Evolutionary conservation across 2,797 vertebrate genomes (phyloP).

Genomic region (Basileuterus tristriatus): DNA sequence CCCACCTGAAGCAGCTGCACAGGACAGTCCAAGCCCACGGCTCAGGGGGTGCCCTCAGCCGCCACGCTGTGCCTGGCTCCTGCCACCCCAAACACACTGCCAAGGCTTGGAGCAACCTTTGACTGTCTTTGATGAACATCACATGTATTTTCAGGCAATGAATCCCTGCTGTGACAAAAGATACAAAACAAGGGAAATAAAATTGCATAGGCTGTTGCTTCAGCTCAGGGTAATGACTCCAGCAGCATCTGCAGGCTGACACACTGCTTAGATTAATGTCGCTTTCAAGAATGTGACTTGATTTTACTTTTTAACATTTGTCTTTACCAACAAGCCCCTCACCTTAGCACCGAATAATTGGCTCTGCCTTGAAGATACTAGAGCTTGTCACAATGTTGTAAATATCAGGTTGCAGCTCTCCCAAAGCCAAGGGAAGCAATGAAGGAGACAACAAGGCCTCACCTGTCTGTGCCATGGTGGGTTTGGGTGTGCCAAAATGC

Average conservation of each 20-base stretch:
- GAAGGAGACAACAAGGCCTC: fast-evolving
- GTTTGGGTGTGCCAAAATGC: not conserved
- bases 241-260: not conserved
- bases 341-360: slow-evolving; percentile 12
- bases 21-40: fast-evolving
- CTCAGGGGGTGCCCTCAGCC: fast-evolving
- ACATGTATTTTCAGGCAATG: not conserved
- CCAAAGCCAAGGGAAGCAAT: not conserved
- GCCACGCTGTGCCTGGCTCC: fast-evolving
- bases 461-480: fast-evolving
- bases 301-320: slow-evolving; percentile 45
- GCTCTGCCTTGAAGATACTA: not conserved
- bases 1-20: not conserved
- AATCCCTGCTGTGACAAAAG: slow-evolving; percentile 23
- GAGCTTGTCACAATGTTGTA: not conserved
- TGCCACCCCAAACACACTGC: fast-evolving
- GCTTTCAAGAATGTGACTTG: not conserved
- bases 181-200: not conserved
- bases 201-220: slow-evolving; percentile 32
- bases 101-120: not conserved
- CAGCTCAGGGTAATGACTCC: slow-evolving; percentile 21
- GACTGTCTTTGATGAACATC: not conserved
- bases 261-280: slow-evolving; percentile 17
- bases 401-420: not conserved
- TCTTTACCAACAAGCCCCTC: slow-evolving; percentile 33